Base-by-base conservation (phyloP, 2,888 invertebrate species). In the Ophion costatus region DNA sequence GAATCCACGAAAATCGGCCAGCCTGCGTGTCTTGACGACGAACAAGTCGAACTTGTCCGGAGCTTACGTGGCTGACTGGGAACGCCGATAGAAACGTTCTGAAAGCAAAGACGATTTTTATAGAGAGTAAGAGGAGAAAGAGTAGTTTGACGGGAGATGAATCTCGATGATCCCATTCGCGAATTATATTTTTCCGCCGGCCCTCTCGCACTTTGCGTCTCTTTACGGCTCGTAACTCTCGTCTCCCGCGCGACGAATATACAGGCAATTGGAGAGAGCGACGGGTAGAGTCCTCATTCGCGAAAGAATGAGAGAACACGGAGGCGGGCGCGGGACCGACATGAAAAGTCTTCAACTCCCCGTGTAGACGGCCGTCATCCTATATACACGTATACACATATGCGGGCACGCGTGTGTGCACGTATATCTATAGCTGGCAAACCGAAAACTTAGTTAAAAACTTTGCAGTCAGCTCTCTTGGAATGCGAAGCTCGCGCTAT, bases 391-490 rank as follows among this genome's bases (percentile, higher is more conserved):
- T 29, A 38, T 38, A 38, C 38, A 38, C 38, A 38, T 38, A 38
- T 38, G 24, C 42, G 42, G 59, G 56, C 38, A 61, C 51, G 61
- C 42, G 66, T 59, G 20, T 56, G 61, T 33, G 69, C 56, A 38
- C 56, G 79, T 71, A 45, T 63, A 85, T 63, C 63, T 42, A 63
- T 88, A 89, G 89, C 88, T 90, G 90, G 91, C 29, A 91, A 88
- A 70, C 90, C 87, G 59, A 80, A 89, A 92, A 93, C 92, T 93
- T 90, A 91, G 92, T 93, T 93, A 92, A 91, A 92, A 93, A 93
- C 91, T 93, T 93, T 89, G 86, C 89, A 93, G 92, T 92, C 92
- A 91, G 92, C 80, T 69, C 91, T 89, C 91, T 89, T 85, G 91
- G 91, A 92, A 92, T 93, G 91, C 88, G 88, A 85, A 88, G 88